phyloP scores from a whole-genome alignment of 2,113 vertebrate species.

The Elephas maximus region DNA sequence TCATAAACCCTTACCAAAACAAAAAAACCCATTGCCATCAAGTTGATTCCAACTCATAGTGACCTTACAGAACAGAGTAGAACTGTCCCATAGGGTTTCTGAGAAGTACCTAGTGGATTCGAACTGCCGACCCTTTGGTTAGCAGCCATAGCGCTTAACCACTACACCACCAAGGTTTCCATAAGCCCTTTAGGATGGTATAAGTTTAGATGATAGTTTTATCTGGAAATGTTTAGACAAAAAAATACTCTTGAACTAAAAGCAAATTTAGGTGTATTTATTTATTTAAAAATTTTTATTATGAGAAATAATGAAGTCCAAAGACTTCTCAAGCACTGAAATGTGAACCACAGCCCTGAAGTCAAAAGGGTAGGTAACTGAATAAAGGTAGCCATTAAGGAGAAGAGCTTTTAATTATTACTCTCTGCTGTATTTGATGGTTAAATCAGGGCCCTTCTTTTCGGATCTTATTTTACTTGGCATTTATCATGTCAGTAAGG shows the following conservation, averaged over 20 bases:
- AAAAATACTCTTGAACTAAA: background rate
- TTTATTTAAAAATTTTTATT: constrained; percentile 14
- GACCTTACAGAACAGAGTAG: too few species aligned
- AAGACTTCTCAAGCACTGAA: background rate
- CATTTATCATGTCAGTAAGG: background rate
- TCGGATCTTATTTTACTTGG: background rate
- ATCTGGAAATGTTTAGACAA: constrained; percentile 36
- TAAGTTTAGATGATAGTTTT: constrained; percentile 26
- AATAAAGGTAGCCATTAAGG: background rate
- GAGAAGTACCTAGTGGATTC: too few species aligned
- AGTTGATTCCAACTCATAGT: too few species aligned
- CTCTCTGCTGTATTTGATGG: background rate
- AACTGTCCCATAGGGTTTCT: too few species aligned
- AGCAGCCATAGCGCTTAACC: too few species aligned
- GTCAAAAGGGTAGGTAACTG: background rate
- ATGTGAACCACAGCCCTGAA: background rate
- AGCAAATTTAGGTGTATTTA: background rate
- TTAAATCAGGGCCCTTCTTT: background rate
- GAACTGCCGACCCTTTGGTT: too few species aligned
- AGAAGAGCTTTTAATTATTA: background rate
- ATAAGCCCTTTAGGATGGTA: background rate
- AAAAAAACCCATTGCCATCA: too few species aligned
- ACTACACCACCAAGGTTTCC: background rate
- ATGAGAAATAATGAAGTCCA: constrained; percentile 40
- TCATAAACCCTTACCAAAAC: background rate